A percentile compares a stretch with the other conserved stretches of the same genome.
Evolutionary conservation across 2,113 vertebrate genomes (phyloP).

Genomic region (Panthera uncia): DNA sequence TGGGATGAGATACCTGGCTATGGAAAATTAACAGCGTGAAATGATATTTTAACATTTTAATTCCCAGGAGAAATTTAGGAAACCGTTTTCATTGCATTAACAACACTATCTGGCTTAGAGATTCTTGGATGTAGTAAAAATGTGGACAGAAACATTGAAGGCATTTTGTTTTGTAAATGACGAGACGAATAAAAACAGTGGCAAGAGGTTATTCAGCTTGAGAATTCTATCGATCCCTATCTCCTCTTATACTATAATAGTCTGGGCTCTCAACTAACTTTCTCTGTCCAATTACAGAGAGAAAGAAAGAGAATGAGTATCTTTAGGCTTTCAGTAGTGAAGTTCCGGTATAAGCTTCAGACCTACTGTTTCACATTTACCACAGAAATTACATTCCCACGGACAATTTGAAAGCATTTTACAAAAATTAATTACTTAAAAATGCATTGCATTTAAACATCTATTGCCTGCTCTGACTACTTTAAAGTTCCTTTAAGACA

Average conservation of each 20-base stretch:
- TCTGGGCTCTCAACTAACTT: conserved; percentile 39
- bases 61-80: background rate
- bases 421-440: conserved; percentile 71
- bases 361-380: conserved; percentile 9
- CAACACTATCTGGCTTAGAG: background rate
- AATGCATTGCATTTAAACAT: conserved; percentile 57
- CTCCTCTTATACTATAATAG: conserved; percentile 47
- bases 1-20: background rate
- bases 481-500: conserved; percentile 27
- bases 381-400: conserved; percentile 14
- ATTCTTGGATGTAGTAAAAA: conserved; percentile 1
- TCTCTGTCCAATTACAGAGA: conserved; percentile 56
- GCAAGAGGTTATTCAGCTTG: conserved; percentile 61
- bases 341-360: conserved; percentile 23
- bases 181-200: conserved; percentile 49
- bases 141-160: background rate
- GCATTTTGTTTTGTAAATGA: conserved; percentile 52
- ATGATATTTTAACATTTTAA: background rate
- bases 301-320: background rate
- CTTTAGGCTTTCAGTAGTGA: background rate
- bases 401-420: conserved; percentile 60
- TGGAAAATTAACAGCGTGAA: background rate
- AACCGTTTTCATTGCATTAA: background rate
- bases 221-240: conserved; percentile 65
- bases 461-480: conserved; percentile 23